Evolutionary conservation across 2,113 vertebrate genomes (phyloP).

Genomic region (Cisticola juncidis): DNA sequence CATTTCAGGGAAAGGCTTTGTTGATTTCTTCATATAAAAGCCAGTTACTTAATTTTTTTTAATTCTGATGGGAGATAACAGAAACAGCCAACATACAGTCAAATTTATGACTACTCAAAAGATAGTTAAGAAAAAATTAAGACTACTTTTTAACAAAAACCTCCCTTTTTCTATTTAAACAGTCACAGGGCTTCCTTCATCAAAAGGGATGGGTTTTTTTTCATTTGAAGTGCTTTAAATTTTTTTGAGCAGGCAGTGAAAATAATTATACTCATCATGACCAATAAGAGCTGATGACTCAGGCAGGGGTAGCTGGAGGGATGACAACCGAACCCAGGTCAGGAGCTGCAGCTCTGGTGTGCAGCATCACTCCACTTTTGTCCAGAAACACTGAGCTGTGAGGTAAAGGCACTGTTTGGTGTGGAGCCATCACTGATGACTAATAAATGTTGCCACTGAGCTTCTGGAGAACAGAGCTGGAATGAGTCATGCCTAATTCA

Average conservation of each 20-base stretch:
- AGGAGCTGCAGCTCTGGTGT: not conserved
- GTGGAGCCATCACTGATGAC: constrained; percentile 9
- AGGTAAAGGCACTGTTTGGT: constrained; percentile 15
- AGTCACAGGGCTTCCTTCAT: not conserved
- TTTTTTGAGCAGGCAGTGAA: not conserved
- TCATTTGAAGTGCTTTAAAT: not conserved
- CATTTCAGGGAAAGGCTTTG: not conserved
- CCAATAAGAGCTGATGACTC: not conserved
- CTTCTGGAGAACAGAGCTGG: constrained; percentile 23
- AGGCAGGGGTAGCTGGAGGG: not conserved
- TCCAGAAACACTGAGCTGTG: not conserved
- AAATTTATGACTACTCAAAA: not conserved
- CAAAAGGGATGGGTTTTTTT: not conserved
- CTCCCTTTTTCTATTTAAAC: not conserved
- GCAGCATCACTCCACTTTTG: not conserved
- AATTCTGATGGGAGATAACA: not conserved
- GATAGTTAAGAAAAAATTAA: not conserved
- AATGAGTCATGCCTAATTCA: constrained; percentile 53
- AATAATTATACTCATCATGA: not conserved
- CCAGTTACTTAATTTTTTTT: not conserved
- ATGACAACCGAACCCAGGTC: not conserved
- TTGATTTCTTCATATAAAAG: not conserved
- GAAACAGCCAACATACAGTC: not conserved
- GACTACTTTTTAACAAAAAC: not conserved
- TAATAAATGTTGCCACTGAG: constrained; percentile 34